Conservation (phyloP, 2,888 invertebrate genomes). For the Drosophila buzzatii region DNA sequence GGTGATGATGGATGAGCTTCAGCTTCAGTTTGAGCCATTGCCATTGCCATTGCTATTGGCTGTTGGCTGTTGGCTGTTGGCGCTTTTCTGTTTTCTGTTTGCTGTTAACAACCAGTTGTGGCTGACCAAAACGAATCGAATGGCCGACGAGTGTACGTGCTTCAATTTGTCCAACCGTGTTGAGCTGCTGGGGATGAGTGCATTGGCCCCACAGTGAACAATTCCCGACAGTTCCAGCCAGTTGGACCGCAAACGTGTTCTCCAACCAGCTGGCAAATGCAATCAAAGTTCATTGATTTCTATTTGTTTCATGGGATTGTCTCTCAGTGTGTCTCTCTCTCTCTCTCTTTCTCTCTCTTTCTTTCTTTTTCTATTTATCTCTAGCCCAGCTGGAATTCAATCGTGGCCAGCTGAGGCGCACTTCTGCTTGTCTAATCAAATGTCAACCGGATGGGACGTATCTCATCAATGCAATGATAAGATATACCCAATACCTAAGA, state of each 20-base stretch:
- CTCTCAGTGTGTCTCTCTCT: not conserved
- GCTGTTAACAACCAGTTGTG: slow-evolving; percentile 61
- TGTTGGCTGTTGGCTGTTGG: not conserved
- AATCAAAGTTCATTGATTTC: slow-evolving; percentile 69
- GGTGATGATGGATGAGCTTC: slow-evolving; percentile 50
- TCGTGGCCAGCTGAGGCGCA: not conserved
- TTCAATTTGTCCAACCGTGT: slow-evolving; percentile 50
- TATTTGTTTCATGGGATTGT: slow-evolving; percentile 17
- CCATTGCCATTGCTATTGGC: not conserved
- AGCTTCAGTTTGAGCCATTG: slow-evolving; percentile 3
- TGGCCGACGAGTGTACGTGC: slow-evolving; percentile 45
- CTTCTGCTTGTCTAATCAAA: slow-evolving; percentile 31
- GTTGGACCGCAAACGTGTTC: slow-evolving; percentile 60
- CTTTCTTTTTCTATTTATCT: not conserved
- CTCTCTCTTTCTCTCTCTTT: not conserved
- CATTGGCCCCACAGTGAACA: slow-evolving; percentile 41
- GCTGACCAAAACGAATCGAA: slow-evolving; percentile 64
- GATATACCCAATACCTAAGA: slow-evolving; percentile 34
- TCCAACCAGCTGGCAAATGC: slow-evolving; percentile 20
- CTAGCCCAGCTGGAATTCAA: slow-evolving; percentile 10
- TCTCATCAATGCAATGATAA: slow-evolving; percentile 45
- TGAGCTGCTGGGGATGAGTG: slow-evolving; percentile 32
- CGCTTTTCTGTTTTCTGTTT: not conserved
- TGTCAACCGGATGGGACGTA: slow-evolving; percentile 22
- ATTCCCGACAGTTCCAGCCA: slow-evolving; percentile 20